phyloP scores from a whole-genome alignment of 2,888 invertebrate genomes.

The Globia sparganii region DNA sequence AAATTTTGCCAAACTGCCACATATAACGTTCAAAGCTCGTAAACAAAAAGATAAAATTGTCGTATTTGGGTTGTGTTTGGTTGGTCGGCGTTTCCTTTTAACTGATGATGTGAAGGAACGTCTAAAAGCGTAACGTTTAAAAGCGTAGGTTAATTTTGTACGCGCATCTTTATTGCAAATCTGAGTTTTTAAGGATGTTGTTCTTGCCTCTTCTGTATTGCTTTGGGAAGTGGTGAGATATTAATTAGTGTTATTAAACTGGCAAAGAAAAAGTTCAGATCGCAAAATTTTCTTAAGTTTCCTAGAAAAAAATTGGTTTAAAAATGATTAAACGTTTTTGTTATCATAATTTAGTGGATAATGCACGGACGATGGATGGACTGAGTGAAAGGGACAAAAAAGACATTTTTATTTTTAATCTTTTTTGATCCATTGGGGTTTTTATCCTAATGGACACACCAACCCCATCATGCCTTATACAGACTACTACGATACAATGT shows the following conservation, averaged over 20 bases:
- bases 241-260: not conserved
- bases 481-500: no score
- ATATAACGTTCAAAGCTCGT: conserved; percentile 72
- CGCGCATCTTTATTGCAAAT: conserved; percentile 33
- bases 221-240: not conserved
- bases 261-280: not conserved
- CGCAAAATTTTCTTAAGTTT: no score
- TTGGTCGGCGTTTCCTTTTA: conserved; percentile 50
- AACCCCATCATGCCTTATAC: no score
- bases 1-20: conserved; percentile 75
- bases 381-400: no score
- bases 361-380: no score
- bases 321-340: not conserved
- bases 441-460: no score
- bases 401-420: no score
- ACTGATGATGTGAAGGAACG: conserved; percentile 44
- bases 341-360: not conserved
- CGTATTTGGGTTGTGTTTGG: conserved; percentile 52
- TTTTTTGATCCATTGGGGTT: no score
- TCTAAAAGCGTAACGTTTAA: conserved; percentile 25
- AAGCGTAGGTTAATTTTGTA: conserved; percentile 47
- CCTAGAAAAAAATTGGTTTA: not conserved
- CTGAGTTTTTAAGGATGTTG: conserved; percentile 21
- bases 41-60: conserved; percentile 76
- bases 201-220: not conserved